These are phyloP conservation scores for Pipistrellus pygmaeus DNA, from an alignment of 2,797 vertebrate species.

Conservation along the genomic window DNA sequence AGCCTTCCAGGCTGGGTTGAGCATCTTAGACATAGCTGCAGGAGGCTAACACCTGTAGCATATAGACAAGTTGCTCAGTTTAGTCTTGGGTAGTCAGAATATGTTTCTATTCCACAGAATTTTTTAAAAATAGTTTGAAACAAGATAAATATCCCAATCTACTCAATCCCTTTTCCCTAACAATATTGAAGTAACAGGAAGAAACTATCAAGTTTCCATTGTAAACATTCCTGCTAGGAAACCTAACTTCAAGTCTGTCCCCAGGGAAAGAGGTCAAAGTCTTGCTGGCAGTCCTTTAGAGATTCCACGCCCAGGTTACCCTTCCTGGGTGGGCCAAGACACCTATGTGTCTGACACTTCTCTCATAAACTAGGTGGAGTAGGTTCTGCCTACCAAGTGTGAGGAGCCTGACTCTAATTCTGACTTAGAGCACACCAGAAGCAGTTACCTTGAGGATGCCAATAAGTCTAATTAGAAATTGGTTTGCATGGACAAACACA, in stretches of 20 bases:
- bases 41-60: background rate
- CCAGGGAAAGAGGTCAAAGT: background rate
- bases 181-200: background rate
- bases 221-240: background rate
- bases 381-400: background rate
- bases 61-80: background rate
- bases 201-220: background rate
- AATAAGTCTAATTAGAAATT: no score
- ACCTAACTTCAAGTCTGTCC: background rate
- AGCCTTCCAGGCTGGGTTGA: background rate
- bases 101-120: background rate
- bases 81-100: background rate
- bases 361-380: background rate
- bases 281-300: background rate
- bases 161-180: background rate
- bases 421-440: background rate
- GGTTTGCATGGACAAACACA: background rate
- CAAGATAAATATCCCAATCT: conserved; percentile 22
- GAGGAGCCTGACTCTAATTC: background rate
- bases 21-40: background rate
- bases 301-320: background rate
- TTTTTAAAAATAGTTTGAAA: background rate
- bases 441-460: background rate
- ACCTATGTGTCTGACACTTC: background rate
- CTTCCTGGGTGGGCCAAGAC: background rate